Base-by-base conservation (phyloP, 2,888 invertebrate species). In the Acrocera orbiculus region DNA sequence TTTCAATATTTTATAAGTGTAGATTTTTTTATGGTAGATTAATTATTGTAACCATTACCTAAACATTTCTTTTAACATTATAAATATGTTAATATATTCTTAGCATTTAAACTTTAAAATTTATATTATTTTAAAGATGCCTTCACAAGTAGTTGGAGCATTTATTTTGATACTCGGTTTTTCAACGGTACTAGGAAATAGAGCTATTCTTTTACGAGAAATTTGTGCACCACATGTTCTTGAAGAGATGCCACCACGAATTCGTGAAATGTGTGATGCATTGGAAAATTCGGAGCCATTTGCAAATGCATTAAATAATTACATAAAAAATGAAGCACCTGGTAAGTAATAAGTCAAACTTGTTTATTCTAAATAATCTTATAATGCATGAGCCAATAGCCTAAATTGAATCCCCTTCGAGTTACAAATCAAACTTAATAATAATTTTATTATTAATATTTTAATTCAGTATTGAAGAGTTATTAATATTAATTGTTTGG, bases 241-340 rank as follows among this genome's bases (percentile, higher is more conserved):
- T 26, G 67, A 70, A 38, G 67, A 67, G 40, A 63, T 70, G 47
- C 69, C 71, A 13, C 61, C 62, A 11, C 65, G 67, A 51, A 65
- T 71, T 42, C 63, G 66, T 37, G 58, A 60, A 42, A 65, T 72
- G 20, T 72, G 72, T 52, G 52, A 59, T 36, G 69, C 69, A 7
- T 56, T 72, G 25, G 56, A 58, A 40, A 58, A 58, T 40, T 56
- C 58, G 5, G 54, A 56, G 40, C 56, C 60, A 44, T 38, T 60
- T 40, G 47, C 52, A 2, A 47, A 51, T 29, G 58, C 54, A 8
- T 47, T 61, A 14, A 55, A 51, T 35, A 53, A 53, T 3, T 60
- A 58, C 40, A 54, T 61, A 15, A 56, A 55, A 44, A 60, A 54
- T 37, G 59, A 61, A 42, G 59, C 58, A 16, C 53, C 58, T 10